phyloP scores from a whole-genome alignment of 2,113 vertebrate species.

The Ptilonorhynchus violaceus region DNA sequence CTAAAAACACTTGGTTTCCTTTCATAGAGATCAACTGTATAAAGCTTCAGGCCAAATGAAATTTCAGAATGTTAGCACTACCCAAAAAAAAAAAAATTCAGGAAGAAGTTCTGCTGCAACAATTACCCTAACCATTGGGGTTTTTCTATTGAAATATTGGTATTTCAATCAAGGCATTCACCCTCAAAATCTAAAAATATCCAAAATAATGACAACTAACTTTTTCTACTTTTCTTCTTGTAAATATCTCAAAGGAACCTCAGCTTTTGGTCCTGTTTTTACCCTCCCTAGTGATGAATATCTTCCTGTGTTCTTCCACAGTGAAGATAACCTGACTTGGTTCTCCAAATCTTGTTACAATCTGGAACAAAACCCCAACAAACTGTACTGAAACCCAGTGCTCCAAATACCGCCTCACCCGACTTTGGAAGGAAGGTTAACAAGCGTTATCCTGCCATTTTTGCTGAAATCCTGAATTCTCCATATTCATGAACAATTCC shows the following conservation, averaged over 20 bases:
- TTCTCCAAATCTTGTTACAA: not conserved
- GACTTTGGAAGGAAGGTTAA: not conserved
- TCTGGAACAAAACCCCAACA: not conserved
- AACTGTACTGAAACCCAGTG: not conserved
- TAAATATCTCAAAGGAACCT: not conserved
- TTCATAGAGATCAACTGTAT: not conserved
- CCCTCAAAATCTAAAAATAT: not conserved
- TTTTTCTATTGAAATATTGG: not conserved
- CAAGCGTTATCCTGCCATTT: not conserved
- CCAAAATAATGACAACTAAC: not conserved
- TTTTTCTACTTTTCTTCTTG: not conserved
- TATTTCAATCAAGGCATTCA: not conserved
- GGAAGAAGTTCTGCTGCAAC: not conserved
- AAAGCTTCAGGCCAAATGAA: not conserved
- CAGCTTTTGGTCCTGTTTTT: not conserved
- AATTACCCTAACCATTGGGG: not conserved
- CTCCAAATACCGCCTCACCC: not conserved
- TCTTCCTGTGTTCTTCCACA: not conserved
- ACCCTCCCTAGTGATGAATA: not conserved
- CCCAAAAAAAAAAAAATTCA: not conserved
- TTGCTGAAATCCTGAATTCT: not conserved
- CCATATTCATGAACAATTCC: not conserved
- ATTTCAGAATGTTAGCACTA: not conserved
- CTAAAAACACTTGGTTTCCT: not conserved
- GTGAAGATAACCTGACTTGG: not conserved